Evolutionary conservation across 2,888 invertebrate genomes (phyloP).

Genomic region (Cheilosia vulpina): DNA sequence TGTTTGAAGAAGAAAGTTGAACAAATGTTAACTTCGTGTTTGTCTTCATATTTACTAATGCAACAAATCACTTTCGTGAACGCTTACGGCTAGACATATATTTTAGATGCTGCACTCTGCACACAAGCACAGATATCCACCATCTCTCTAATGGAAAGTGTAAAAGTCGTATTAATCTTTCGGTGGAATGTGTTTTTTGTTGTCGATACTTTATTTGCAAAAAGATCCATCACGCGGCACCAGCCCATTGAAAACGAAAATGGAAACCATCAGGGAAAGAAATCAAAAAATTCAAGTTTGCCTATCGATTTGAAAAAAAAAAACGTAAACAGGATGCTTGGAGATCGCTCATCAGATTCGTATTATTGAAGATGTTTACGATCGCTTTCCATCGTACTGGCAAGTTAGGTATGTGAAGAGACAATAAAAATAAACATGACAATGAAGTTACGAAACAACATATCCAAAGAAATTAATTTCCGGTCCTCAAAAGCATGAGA

Average conservation of each 20-base stretch:
- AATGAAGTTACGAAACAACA: not conserved
- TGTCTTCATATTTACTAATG: constrained; percentile 38
- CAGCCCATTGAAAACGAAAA: constrained; percentile 20
- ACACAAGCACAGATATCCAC: not conserved
- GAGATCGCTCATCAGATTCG: constrained; percentile 9
- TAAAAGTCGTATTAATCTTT: constrained; percentile 45
- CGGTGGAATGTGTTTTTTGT: not conserved
- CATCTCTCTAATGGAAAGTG: constrained; percentile 60
- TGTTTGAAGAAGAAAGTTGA: constrained; percentile 57
- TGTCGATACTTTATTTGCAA: constrained; percentile 10
- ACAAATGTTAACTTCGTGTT: constrained; percentile 56
- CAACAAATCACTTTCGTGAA: constrained; percentile 56
- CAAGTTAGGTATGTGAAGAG: constrained; percentile 18
- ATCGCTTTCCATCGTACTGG: constrained; percentile 53
- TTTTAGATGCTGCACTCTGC: not conserved
- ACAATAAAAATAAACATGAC: constrained; percentile 38
- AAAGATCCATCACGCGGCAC: constrained; percentile 24
- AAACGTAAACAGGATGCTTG: constrained; percentile 65
- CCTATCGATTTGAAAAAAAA: constrained; percentile 51
- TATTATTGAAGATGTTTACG: constrained; percentile 50
- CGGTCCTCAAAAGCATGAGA: constrained; percentile 2
- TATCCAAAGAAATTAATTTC: constrained; percentile 31
- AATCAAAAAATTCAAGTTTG: constrained; percentile 48
- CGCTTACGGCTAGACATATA: constrained; percentile 9
- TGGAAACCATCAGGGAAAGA: constrained; percentile 3